A percentile compares a stretch with the other conserved stretches of the same genome.
These are phyloP conservation scores for Cheilosia soror DNA, from an alignment of 2,888 invertebrate genomes.

Conservation along the genomic window DNA sequence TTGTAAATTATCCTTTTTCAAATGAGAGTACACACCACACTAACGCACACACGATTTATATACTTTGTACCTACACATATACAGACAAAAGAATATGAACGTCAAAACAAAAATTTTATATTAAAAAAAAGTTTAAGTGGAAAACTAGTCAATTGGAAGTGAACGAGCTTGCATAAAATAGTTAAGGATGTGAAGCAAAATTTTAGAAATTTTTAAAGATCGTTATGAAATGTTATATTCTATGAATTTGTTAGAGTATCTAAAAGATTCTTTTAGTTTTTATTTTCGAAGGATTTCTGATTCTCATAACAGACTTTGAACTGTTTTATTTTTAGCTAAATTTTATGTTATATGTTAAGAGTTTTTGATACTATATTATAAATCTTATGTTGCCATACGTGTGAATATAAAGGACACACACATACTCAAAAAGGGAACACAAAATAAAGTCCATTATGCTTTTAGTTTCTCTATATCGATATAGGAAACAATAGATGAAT, in stretches of 20 bases:
- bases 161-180: conserved; percentile 26
- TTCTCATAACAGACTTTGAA: conserved; percentile 32
- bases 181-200: conserved; percentile 21
- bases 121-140: conserved; percentile 21
- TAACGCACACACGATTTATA: conserved; percentile 56
- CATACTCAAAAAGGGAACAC: not conserved
- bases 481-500: not conserved
- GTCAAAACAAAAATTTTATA: conserved; percentile 28
- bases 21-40: conserved; percentile 17
- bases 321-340: conserved; percentile 66
- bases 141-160: conserved; percentile 70
- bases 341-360: conserved; percentile 46
- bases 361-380: conserved; percentile 26
- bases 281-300: conserved; percentile 26
- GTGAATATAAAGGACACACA: not conserved
- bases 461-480: not conserved
- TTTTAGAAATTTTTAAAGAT: conserved; percentile 29
- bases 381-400: conserved; percentile 30
- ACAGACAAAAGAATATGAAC: conserved; percentile 24
- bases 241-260: conserved; percentile 56
- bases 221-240: conserved; percentile 58
- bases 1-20: conserved; percentile 53
- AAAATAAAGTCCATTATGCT: not conserved
- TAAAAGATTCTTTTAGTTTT: conserved; percentile 27
- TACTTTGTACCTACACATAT: conserved; percentile 67